Evolutionary conservation across 2,113 vertebrate species (phyloP).

Genomic region (Rallus limicola): DNA sequence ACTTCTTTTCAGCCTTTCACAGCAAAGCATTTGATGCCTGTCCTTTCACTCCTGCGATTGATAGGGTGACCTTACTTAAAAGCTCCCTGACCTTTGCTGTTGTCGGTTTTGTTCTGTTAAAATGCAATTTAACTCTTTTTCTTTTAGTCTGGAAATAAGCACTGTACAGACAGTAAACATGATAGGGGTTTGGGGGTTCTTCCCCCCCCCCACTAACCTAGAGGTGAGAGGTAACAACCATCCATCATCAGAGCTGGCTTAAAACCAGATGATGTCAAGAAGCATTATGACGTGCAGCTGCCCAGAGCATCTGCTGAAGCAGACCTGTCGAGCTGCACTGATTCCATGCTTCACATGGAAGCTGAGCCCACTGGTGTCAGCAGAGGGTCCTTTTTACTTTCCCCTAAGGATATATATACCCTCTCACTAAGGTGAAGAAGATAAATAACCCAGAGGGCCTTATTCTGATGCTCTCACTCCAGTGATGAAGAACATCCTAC

Average conservation of each 20-base stretch:
- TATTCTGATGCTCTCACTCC: neutral
- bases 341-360: neutral
- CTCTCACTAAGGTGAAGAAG: neutral
- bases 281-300: accelerated
- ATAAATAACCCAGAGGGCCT: neutral
- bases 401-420: neutral
- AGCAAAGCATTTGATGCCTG: conserved; percentile 52
- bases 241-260: neutral
- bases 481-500: neutral
- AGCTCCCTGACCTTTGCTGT: conserved; percentile 55
- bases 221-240: conserved; percentile 14
- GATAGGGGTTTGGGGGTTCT: neutral
- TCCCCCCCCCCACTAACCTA: neutral
- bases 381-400: neutral
- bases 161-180: conserved; percentile 30
- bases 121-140: conserved; percentile 55
- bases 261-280: conserved; percentile 13
- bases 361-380: neutral
- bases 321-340: neutral
- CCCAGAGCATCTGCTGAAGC: neutral
- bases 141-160: conserved; percentile 47
- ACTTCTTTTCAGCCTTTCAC: conserved; percentile 67
- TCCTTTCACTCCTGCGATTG: conserved; percentile 52
- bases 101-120: conserved; percentile 29
- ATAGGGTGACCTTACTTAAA: conserved; percentile 45